Conservation (phyloP, 1,140 invertebrate genomes). For the Prorops nasuta region DNA sequence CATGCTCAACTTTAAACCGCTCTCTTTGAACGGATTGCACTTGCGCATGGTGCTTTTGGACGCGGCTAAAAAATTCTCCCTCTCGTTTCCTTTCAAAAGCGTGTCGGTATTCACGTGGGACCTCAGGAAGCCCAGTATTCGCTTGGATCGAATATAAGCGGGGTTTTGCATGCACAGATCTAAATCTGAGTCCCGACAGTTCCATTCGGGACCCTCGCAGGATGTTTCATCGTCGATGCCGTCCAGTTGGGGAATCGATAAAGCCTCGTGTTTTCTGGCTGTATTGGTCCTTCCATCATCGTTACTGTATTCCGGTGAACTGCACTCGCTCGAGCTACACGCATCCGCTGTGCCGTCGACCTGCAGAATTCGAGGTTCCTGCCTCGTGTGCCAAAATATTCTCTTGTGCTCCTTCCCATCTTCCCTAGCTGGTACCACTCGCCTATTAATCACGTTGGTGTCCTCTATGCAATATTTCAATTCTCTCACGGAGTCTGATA, state of each 20-base stretch:
- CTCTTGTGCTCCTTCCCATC: constrained; percentile 50
- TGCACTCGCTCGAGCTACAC: constrained; percentile 51
- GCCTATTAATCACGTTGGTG: constrained; percentile 25
- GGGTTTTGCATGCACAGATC: constrained; percentile 2
- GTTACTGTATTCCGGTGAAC: constrained; percentile 45
- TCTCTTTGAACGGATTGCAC: constrained; percentile 10
- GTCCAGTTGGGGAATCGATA: constrained; percentile 39
- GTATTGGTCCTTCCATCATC: constrained; percentile 36
- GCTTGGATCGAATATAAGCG: constrained; percentile 18
- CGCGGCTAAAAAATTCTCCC: background rate
- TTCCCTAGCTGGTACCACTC: constrained; percentile 30
- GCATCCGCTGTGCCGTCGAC: constrained; percentile 66
- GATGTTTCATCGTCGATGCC: constrained; percentile 38
- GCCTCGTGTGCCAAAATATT: constrained; percentile 47
- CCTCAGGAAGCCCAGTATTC: constrained; percentile 18
- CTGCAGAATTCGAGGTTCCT: constrained; percentile 56
- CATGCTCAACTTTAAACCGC: constrained; percentile 31
- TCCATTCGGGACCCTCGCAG: constrained; percentile 21
- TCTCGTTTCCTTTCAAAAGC: constrained; percentile 34
- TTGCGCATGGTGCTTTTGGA: constrained; percentile 6
- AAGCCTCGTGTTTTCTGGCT: constrained; percentile 9
- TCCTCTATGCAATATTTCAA: constrained; percentile 44
- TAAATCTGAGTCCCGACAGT: background rate
- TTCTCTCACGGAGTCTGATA: constrained; percentile 37
- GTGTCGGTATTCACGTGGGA: constrained; percentile 10